Evolutionary conservation across 2,797 vertebrate genomes (phyloP).

Genomic region (Muscicapa striata): DNA sequence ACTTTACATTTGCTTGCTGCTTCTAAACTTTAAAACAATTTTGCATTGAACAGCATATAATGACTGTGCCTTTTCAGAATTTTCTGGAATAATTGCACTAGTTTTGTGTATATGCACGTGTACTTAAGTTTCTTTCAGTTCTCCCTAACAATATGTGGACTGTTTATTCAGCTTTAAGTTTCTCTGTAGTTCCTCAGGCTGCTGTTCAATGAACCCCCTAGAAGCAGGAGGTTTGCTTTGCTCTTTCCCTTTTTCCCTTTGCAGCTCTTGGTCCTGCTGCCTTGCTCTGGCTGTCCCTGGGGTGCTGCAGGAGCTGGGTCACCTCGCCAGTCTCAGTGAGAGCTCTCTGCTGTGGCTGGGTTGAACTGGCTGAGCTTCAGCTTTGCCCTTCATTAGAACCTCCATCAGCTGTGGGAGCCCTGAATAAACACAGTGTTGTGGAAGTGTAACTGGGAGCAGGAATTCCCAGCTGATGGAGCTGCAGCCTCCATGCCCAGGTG

Average conservation of each 20-base stretch:
- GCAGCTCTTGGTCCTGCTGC: neutral
- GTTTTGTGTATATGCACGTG: neutral
- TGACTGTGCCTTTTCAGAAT: neutral
- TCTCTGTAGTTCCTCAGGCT: neutral
- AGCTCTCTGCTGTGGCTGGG: neutral
- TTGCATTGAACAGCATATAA: neutral
- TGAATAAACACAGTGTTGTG: neutral
- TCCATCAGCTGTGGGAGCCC: neutral
- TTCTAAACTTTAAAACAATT: neutral
- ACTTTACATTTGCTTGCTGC: neutral
- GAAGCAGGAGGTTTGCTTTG: neutral
- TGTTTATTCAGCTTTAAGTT: neutral
- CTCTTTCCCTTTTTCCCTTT: neutral
- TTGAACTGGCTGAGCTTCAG: neutral
- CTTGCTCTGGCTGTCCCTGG: neutral
- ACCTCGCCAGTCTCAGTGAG: rapidly evolving
- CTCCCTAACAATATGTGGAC: neutral
- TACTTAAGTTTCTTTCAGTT: neutral
- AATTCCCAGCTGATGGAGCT: neutral
- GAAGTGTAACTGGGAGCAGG: neutral
- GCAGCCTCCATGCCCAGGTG: neutral
- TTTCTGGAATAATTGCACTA: neutral
- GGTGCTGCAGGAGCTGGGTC: neutral
- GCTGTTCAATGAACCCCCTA: neutral
- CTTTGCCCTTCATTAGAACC: neutral